Conservation (phyloP, 2,888 invertebrate species). For the Dorcus hopei region DNA sequence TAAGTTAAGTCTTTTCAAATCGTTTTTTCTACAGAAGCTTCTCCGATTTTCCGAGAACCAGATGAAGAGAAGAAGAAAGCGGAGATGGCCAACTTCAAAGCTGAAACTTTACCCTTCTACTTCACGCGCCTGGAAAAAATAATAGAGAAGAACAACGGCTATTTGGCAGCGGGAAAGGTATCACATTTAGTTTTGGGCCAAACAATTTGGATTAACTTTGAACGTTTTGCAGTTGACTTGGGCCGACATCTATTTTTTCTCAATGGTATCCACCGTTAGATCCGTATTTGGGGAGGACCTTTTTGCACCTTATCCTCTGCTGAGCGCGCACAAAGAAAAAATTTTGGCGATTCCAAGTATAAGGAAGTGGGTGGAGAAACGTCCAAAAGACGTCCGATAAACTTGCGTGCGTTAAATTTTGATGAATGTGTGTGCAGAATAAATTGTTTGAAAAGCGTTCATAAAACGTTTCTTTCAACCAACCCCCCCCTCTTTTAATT, state of each 20-base stretch:
- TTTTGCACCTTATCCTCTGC: conserved; percentile 55
- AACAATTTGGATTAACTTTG: background rate
- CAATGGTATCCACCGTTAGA: conserved; percentile 57
- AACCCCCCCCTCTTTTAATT: no score
- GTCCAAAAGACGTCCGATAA: no score
- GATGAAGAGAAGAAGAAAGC: no score
- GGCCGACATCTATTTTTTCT: conserved; percentile 64
- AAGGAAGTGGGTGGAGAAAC: conserved; percentile 57
- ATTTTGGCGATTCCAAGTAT: conserved; percentile 56
- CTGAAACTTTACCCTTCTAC: conserved; percentile 55
- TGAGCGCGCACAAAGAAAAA: conserved; percentile 54
- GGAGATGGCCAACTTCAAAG: no score
- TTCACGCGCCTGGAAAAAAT: conserved; percentile 56
- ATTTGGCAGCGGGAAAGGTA: conserved; percentile 50
- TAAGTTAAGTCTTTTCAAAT: no score
- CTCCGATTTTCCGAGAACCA: no score
- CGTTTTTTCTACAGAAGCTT: no score
- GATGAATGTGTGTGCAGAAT: no score
- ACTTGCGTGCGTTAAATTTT: no score
- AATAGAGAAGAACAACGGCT: conserved; percentile 58
- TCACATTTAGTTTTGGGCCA: background rate
- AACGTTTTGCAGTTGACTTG: conserved; percentile 51
- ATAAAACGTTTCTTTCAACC: no score
- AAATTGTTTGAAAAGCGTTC: no score
- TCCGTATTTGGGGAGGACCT: conserved; percentile 56